Evolutionary conservation across 2,797 vertebrate genomes (phyloP).

Genomic region (Anas acuta): DNA sequence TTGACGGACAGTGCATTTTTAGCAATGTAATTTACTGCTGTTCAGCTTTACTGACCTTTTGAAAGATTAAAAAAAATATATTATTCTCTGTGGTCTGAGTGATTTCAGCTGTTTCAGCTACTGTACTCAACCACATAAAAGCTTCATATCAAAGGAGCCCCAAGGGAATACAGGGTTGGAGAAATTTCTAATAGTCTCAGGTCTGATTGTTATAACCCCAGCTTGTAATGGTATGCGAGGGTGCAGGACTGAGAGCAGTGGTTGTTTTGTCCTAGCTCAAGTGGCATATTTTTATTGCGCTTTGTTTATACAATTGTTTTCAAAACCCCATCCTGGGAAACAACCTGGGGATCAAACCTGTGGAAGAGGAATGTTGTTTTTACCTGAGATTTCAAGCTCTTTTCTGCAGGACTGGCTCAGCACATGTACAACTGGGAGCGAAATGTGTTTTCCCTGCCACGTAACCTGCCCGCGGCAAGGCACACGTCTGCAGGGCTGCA

Average conservation of each 20-base stretch:
- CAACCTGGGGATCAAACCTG: not conserved
- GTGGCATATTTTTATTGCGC: not conserved
- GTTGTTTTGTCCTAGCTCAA: not conserved
- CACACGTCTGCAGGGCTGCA: accelerated
- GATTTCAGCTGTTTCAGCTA: conserved; percentile 45
- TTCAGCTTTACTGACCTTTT: conserved; percentile 76
- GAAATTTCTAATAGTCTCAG: conserved; percentile 23
- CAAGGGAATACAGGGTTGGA: not conserved
- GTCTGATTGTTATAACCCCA: not conserved
- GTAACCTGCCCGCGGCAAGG: accelerated
- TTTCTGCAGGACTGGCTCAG: not conserved
- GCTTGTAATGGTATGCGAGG: not conserved
- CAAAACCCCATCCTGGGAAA: not conserved
- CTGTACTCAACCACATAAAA: conserved; percentile 47
- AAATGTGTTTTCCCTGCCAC: not conserved
- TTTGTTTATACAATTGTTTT: not conserved
- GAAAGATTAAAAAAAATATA: conserved; percentile 76
- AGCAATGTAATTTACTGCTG: conserved; percentile 68
- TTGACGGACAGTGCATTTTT: conserved; percentile 67
- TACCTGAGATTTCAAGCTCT: not conserved
- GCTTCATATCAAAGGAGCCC: conserved; percentile 42
- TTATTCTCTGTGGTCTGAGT: conserved; percentile 61
- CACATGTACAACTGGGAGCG: not conserved
- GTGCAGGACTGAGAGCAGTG: not conserved
- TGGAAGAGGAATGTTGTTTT: not conserved